phyloP scores from a whole-genome alignment of 1,140 invertebrate genomes.

The Asbolus verrucosus region DNA sequence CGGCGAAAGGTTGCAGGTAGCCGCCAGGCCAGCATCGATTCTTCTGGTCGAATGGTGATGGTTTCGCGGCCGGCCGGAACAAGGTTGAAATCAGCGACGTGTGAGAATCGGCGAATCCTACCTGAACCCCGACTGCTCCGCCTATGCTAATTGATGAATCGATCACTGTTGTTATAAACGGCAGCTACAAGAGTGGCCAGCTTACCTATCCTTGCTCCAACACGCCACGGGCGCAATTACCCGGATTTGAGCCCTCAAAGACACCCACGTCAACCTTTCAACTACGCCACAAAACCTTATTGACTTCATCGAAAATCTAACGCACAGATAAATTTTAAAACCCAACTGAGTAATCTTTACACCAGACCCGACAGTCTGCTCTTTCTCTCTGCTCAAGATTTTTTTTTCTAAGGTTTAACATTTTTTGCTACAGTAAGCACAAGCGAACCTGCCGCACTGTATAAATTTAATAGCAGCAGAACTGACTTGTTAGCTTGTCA shows the following conservation, averaged over 20 bases:
- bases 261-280: too few species aligned
- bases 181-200: too few species aligned
- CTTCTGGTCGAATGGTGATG: constrained; percentile 46
- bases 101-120: constrained; percentile 22
- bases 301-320: not conserved
- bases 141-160: constrained; percentile 48
- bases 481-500: too few species aligned
- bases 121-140: constrained; percentile 27
- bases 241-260: too few species aligned
- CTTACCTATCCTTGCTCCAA: too few species aligned
- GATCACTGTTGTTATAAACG: constrained; percentile 31
- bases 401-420: too few species aligned
- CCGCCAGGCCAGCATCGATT: constrained; percentile 44
- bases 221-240: too few species aligned
- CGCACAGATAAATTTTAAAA: not conserved
- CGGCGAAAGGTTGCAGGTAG: constrained; percentile 10
- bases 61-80: constrained; percentile 31
- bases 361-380: too few species aligned
- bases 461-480: constrained; percentile 27
- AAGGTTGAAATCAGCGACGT: constrained; percentile 38
- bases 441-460: not conserved
- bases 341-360: too few species aligned
- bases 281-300: constrained; percentile 7
- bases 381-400: too few species aligned
- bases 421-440: constrained; percentile 4